Conservation (phyloP, 2,113 vertebrate genomes). For the Ophiodon elongatus region DNA sequence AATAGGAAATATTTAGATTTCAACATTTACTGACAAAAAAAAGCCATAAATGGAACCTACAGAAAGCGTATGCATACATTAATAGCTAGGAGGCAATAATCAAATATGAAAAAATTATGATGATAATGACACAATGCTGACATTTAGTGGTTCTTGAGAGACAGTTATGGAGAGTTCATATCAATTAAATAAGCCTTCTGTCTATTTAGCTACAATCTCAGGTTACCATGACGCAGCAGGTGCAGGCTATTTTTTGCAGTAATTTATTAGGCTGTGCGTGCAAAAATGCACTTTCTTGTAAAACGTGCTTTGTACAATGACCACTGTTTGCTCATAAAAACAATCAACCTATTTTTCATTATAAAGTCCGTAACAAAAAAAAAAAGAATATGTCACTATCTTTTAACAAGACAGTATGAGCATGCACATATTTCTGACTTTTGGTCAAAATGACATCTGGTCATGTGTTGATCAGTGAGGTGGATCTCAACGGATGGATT, state of each 20-base stretch:
- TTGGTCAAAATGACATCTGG: slow-evolving; percentile 15
- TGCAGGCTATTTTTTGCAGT: slow-evolving; percentile 33
- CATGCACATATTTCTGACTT: no score
- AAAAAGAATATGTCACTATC: neutral
- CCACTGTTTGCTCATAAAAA: neutral
- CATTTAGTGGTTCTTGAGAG: neutral
- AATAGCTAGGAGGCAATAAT: neutral
- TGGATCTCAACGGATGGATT: slow-evolving; percentile 9
- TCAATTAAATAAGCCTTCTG: neutral
- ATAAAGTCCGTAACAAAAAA: neutral
- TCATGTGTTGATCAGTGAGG: neutral
- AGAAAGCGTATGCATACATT: neutral
- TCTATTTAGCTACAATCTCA: slow-evolving; percentile 14
- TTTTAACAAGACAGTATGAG: neutral
- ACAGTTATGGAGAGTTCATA: neutral
- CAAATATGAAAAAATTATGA: neutral
- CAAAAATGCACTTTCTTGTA: neutral
- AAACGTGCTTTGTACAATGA: neutral
- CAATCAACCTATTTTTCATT: neutral
- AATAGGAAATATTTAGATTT: neutral
- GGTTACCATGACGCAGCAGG: slow-evolving; percentile 22
- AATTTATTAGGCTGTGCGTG: slow-evolving; percentile 4
- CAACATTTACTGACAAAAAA: neutral
- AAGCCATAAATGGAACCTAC: neutral
- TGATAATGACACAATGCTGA: neutral